Conservation (phyloP, 2,797 vertebrate genomes). For the Adelosebastes latens region DNA sequence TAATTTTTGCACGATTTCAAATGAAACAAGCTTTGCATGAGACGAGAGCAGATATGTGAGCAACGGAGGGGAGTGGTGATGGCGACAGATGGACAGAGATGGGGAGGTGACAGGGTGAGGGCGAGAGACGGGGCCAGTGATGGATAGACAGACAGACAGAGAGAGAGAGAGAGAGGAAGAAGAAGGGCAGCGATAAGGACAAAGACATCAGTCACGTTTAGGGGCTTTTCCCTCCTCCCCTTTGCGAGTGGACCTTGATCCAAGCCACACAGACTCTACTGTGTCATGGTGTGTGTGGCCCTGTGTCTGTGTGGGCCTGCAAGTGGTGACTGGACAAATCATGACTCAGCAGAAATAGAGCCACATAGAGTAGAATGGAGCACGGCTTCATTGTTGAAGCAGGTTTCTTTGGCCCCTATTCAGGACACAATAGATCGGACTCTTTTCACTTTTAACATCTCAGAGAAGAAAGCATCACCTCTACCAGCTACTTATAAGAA, state of each 20-base stretch:
- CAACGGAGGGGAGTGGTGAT: conserved; percentile 24
- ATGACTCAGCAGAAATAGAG: conserved; percentile 76
- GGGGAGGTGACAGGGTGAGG: conserved; percentile 47
- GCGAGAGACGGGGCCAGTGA: conserved; percentile 40
- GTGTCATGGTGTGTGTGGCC: conserved; percentile 79
- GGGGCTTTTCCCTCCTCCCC: conserved; percentile 58
- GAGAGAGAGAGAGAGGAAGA: conserved; percentile 49
- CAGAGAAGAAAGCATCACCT: background rate
- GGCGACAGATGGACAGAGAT: conserved; percentile 59
- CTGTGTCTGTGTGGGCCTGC: conserved; percentile 70
- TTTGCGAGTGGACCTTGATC: conserved; percentile 75
- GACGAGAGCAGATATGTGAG: conserved; percentile 13
- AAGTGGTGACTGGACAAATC: conserved; percentile 64
- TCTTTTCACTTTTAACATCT: conserved; percentile 16
- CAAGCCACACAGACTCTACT: conserved; percentile 75
- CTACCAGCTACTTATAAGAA: background rate
- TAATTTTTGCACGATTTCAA: conserved; percentile 31
- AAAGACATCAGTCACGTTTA: conserved; percentile 80
- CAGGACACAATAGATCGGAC: conserved; percentile 14
- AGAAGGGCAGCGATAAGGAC: conserved; percentile 69
- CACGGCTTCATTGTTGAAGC: conserved; percentile 38
- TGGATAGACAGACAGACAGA: conserved; percentile 51
- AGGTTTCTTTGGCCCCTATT: conserved; percentile 25
- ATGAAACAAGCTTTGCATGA: conserved; percentile 32
- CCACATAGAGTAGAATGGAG: conserved; percentile 30